phyloP scores from a whole-genome alignment of 2,113 vertebrate species.

The Indicator maculatus region DNA sequence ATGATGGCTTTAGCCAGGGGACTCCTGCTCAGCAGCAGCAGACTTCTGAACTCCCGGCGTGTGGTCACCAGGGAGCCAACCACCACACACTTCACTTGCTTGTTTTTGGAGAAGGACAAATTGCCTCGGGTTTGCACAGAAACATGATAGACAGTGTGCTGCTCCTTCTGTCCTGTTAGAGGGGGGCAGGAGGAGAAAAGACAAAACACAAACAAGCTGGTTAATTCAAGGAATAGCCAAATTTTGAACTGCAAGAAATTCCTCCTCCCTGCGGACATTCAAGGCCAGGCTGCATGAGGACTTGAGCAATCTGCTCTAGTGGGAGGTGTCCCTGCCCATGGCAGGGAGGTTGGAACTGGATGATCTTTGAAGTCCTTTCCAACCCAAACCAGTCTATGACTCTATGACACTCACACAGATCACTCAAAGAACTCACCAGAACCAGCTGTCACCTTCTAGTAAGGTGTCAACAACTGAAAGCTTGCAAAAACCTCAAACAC shows the following conservation, averaged over 20 bases:
- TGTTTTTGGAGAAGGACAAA: conserved; percentile 67
- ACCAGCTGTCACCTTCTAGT: background rate
- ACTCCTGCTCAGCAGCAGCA: conserved; percentile 75
- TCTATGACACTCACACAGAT: background rate
- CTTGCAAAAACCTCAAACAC: background rate
- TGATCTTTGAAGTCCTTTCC: too few relatives aligned
- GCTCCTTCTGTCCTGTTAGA: conserved; percentile 68
- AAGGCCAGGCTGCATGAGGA: too few relatives aligned
- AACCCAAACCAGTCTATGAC: too few relatives aligned
- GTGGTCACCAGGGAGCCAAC: conserved; percentile 82
- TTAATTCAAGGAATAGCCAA: background rate
- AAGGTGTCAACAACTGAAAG: background rate
- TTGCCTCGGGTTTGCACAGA: conserved; percentile 79
- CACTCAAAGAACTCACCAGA: background rate
- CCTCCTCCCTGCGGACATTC: too few relatives aligned
- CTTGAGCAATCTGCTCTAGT: too few relatives aligned
- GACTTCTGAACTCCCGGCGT: conserved; percentile 75
- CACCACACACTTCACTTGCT: conserved; percentile 75
- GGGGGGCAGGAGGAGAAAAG: background rate
- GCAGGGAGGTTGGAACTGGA: too few relatives aligned
- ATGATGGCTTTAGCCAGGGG: conserved; percentile 75
- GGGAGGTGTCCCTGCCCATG: too few relatives aligned
- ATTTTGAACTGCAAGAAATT: background rate
- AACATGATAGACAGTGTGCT: conserved; percentile 68
- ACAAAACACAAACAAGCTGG: background rate